Evolutionary conservation across 35 echinoderm and acorn worm genomes (phyloP).

Genomic region (Hemicentrotus pulcherrimus): DNA sequence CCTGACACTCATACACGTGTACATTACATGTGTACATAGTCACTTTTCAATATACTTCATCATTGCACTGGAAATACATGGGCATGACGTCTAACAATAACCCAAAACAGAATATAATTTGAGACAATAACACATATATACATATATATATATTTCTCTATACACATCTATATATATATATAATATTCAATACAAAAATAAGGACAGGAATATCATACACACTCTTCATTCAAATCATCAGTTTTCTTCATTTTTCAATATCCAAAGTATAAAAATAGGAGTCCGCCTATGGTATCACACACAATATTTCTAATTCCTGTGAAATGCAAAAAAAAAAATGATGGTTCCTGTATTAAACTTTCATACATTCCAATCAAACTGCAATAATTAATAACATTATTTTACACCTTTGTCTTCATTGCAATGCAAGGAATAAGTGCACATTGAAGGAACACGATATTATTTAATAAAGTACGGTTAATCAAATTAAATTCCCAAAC

Average conservation of each 20-base stretch:
- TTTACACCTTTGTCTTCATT: neutral
- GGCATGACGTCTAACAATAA: neutral
- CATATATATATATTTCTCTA: neutral
- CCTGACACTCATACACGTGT: no score
- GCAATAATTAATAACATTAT: neutral
- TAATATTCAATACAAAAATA: conserved; percentile 7
- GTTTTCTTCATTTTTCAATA: neutral
- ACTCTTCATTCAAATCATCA: neutral
- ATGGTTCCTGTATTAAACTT: neutral
- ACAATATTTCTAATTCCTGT: neutral
- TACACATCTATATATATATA: neutral
- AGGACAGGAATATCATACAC: neutral
- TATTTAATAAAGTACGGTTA: no score
- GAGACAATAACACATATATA: neutral
- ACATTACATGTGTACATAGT: no score
- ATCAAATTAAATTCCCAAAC: no score
- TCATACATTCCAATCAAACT: neutral
- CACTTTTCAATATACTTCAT: neutral
- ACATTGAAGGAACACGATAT: neutral
- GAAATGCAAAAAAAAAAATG: neutral
- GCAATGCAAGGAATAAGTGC: neutral
- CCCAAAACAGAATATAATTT: neutral
- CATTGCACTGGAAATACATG: neutral
- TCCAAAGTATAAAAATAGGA: neutral
- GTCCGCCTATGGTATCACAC: neutral